Base-by-base conservation (phyloP, 2,888 invertebrate species). In the Bibio marci region DNA sequence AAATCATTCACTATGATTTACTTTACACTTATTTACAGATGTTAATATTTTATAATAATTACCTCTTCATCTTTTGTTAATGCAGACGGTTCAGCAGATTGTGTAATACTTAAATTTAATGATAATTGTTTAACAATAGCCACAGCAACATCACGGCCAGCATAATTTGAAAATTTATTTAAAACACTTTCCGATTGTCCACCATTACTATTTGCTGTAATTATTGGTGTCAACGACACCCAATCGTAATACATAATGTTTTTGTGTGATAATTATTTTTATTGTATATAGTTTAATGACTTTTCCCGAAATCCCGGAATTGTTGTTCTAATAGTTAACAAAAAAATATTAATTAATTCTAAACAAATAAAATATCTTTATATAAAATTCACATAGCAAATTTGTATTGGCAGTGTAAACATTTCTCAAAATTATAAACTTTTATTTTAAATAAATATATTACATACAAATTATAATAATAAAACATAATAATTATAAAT, bases 41-140 rank as follows among this genome's bases (percentile, higher is more conserved):
- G 2, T 35, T 4, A 22, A 30, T 14, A 5, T 14, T 18, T n/a
- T 36, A 39, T 30, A 35, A 30, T 33, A 32, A 14, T 35, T 35
- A 35, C 42, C 47, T 55, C 38, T 26, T 38, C 38, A 31, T 38
- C 38, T 4, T 26, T 80, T 18, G 74, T 73, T 40, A 94, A 68
- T 25, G 77, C 74, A 54, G 88, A 88, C 4, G 85, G 85, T 50
- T 88, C 86, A 1, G 80, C 76, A 45, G 81, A 79, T 47, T 85
- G 82, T 2, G 83, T 76, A 6, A 95, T 66, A 25, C 73, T 73
- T 39, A 75, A 57, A 50, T 68, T 71, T 11, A 67, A 61, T 17
- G 73, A 70, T 35, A 77, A 59, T 48, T 70, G 70, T 47, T 67
- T 69, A 1, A 76, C 73, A 22, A 76, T 70, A 3, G 70, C 65